These are phyloP conservation scores for Meloidogyne exigua DNA, from an alignment of 1,140 invertebrate species.

Conservation along the genomic window DNA sequence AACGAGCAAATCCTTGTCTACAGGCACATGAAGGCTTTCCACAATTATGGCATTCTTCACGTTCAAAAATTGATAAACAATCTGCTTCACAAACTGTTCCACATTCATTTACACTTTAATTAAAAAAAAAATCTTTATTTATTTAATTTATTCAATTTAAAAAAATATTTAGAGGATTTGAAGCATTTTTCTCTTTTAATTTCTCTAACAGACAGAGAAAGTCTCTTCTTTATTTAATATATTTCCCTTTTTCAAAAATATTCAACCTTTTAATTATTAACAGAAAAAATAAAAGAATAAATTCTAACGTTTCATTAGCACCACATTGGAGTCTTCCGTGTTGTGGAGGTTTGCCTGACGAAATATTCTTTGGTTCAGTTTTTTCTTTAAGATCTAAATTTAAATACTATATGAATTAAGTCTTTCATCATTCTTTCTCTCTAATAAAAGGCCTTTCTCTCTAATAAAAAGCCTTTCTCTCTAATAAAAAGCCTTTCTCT, in stretches of 20 bases:
- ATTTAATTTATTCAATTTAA: too few species aligned
- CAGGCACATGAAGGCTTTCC: slow-evolving; percentile 52
- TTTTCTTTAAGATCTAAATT: not conserved
- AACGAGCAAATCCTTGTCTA: slow-evolving; percentile 53
- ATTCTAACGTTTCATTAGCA: slow-evolving; percentile 50
- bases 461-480: not conserved
- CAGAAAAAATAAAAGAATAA: too few species aligned
- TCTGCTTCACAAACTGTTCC: slow-evolving; percentile 59
- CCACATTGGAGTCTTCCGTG: slow-evolving; percentile 40
- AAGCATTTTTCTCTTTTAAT: not conserved
- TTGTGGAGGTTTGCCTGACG: not conserved
- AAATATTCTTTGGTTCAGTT: not conserved
- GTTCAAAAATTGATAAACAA: slow-evolving; percentile 56
- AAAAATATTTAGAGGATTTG: too few species aligned
- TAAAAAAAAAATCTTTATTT: too few species aligned
- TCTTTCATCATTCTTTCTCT: not conserved
- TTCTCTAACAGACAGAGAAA: not conserved
- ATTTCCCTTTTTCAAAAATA: too few species aligned
- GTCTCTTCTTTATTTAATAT: not conserved
- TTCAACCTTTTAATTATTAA: too few species aligned
- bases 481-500: not conserved
- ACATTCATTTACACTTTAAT: slow-evolving; percentile 53
- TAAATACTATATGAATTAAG: not conserved
- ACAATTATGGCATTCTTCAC: slow-evolving; percentile 55
- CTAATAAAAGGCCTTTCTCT: not conserved